Base-by-base conservation (phyloP, 2,888 invertebrate genomes). In the Lymantria monacha region DNA sequence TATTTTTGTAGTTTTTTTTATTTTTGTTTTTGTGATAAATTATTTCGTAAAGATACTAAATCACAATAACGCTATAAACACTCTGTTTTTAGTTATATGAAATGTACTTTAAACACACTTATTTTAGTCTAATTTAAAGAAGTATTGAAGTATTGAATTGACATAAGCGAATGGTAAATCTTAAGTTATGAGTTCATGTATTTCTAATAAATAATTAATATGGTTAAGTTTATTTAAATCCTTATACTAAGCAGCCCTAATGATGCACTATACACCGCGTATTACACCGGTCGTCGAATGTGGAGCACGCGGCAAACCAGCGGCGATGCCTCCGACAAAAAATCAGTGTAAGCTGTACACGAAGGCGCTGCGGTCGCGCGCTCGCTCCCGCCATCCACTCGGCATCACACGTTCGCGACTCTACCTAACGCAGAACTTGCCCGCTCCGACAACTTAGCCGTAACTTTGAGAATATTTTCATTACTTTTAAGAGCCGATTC, bases 301-400 rank as follows among this genome's bases (percentile, higher is more conserved):
- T 91, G 76, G 90, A 90, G 89, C 90, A 89, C 70, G 79, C 80
- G 72, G 75, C 74, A 69, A 62, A 67, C 70, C 62, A 76, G 78
- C 82, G 76, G 80, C 87, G 85, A 89, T 90, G 90, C 88, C 90
- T 90, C 76, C 85, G 59, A 84, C 87, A 86, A 89, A 90, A 89
- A 91, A 89, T 89, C 90, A 91, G 90, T 91, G 87, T 90, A 88
- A 87, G 87, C 83, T 87, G 80, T 69, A 85, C 83, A 80, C 79
- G 63, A 81, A 76, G 74, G 78, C 83, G 79, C 70, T 72, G 56
- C 89, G 85, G 90, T 85, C 89, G 90, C 81, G 83, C 82, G 77
- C 77, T 77, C 78, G 66, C 63, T 70, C 59, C 59, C 70, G 61
- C 66, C 45, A 30, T n/a, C 66, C 64, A 55, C 57, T 61, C 61